Conservation (phyloP, 37 sponge, comb jelly and placozoan species). For the Theonella swinhoei region DNA sequence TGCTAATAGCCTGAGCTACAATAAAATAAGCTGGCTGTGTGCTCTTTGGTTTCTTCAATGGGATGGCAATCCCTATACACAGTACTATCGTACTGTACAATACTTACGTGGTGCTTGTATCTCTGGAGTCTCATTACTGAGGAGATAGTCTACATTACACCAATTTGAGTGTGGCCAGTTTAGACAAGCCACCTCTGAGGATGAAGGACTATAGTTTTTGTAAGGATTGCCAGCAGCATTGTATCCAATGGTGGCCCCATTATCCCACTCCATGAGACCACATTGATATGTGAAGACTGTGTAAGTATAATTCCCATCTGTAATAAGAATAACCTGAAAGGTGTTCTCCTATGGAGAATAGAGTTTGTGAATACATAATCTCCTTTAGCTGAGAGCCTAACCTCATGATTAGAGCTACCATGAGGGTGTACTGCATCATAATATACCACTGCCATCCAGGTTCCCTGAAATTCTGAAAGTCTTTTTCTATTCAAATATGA, state of each 20-base stretch:
- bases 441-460: not conserved
- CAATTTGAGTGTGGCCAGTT: constrained; percentile 19
- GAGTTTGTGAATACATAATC: not conserved
- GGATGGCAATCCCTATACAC: too few relatives aligned
- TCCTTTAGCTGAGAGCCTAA: too few relatives aligned
- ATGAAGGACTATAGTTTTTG: constrained; percentile 18
- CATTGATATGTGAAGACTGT: constrained; percentile 60
- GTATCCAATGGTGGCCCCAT: constrained; percentile 35
- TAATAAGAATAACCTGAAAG: constrained; percentile 41
- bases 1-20: not conserved
- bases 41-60: not conserved
- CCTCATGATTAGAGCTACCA: not conserved
- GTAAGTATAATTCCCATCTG: constrained; percentile 24
- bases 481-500: constrained; percentile 10
- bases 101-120: not conserved
- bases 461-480: constrained; percentile 9
- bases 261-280: constrained; percentile 23
- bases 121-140: not conserved
- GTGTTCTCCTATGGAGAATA: constrained; percentile 32
- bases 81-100: not conserved
- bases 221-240: constrained; percentile 28
- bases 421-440: constrained; percentile 61
- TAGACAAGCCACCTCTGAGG: constrained; percentile 16
- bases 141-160: constrained; percentile 29
- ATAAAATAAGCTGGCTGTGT: not conserved